These are phyloP conservation scores for Notiomystis cincta DNA, from an alignment of 2,113 vertebrate genomes.

Conservation along the genomic window DNA sequence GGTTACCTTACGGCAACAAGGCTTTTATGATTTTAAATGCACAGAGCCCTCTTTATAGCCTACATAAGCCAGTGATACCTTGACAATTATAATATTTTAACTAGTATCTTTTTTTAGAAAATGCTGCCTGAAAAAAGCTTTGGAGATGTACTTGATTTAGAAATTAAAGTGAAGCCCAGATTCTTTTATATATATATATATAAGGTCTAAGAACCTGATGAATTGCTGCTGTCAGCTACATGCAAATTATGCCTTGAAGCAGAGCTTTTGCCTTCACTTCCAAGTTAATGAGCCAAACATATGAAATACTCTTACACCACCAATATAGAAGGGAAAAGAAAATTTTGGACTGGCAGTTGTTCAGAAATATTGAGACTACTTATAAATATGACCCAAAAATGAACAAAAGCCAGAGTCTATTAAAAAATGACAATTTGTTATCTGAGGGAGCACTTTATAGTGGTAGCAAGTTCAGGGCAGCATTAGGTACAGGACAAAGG, in stretches of 20 bases:
- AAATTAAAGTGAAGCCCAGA: not conserved
- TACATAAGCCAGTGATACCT: not conserved
- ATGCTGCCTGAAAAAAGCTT: not conserved
- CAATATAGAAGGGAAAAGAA: not conserved
- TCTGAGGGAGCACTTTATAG: not conserved
- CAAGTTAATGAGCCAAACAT: constrained; percentile 47
- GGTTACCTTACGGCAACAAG: not conserved
- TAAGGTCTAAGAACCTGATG: constrained; percentile 1
- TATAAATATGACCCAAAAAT: not conserved
- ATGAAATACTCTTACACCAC: not conserved
- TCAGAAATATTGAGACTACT: not conserved
- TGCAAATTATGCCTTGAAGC: constrained; percentile 11
- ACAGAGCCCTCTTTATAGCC: not conserved
- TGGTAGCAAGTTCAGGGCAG: not conserved
- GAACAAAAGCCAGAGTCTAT: not conserved
- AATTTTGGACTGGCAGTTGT: not conserved
- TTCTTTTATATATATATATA: not conserved
- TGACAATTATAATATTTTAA: not conserved
- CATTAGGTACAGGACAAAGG: not conserved
- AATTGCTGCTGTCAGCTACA: constrained; percentile 12
- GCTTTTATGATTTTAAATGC: not conserved
- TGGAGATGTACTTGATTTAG: not conserved
- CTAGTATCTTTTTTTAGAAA: not conserved
- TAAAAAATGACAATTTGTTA: not conserved
- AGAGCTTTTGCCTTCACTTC: not conserved